phyloP scores from a whole-genome alignment of 2,888 invertebrate genomes.

The Sycophila texana region DNA sequence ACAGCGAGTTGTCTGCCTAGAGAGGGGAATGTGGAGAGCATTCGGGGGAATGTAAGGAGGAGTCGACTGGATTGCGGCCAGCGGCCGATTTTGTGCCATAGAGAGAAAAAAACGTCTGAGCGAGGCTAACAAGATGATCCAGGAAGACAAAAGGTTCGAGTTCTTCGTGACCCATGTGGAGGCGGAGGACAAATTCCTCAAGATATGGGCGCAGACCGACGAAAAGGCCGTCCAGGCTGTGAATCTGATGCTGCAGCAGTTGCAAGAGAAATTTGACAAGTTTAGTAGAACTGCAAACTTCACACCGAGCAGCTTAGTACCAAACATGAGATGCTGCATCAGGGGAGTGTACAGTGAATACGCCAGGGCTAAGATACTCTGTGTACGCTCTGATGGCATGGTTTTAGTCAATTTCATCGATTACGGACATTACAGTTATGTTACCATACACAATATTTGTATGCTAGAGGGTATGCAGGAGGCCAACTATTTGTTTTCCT shows the following conservation, averaged over 20 bases:
- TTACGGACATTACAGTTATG: conserved; percentile 81
- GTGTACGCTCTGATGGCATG: conserved; percentile 76
- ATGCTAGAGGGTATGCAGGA: conserved; percentile 78
- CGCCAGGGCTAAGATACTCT: conserved; percentile 81
- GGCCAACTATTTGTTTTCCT: conserved; percentile 69
- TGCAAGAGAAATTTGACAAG: conserved; percentile 34
- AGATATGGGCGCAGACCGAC: conserved; percentile 84
- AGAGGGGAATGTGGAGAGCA: background rate
- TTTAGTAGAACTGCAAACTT: background rate
- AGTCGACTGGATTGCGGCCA: conserved; percentile 8
- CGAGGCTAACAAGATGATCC: conserved; percentile 52
- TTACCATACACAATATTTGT: conserved; percentile 80
- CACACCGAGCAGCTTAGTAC: background rate
- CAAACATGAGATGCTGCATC: conserved; percentile 75
- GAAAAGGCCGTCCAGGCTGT: conserved; percentile 77
- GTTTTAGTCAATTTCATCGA: conserved; percentile 84
- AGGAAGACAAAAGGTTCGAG: conserved; percentile 54
- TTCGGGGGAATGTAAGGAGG: conserved; percentile 36
- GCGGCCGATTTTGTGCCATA: conserved; percentile 35
- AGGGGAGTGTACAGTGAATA: conserved; percentile 82
- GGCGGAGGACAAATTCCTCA: conserved; percentile 82
- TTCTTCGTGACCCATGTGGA: conserved; percentile 83
- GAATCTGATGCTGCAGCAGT: background rate
- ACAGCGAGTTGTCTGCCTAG: background rate
- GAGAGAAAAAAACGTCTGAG: background rate